Base-by-base conservation (phyloP, 2,113 vertebrate genomes). In the Neolamprologus variostigma region DNA sequence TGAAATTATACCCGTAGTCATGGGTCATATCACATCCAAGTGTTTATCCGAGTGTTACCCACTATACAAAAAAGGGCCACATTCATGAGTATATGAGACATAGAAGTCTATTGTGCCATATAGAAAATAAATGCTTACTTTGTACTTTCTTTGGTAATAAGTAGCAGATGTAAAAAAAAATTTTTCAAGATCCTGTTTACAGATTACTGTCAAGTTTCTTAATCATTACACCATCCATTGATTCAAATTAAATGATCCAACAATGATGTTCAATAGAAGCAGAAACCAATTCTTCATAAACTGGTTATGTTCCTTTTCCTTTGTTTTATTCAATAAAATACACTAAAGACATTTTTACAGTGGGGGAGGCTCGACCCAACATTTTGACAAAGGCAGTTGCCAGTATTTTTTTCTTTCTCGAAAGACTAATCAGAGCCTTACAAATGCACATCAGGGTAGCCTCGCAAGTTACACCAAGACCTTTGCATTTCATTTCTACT, bases 91-190 rank as follows among this genome's bases (percentile, higher is more conserved):
- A 76, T 47, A 31, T 50, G 23, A 76, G 23, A 47, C 23, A 47
- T 28, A 16, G 21, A 73, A 16, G 37, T 28, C 6, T 28, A 2
- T 26, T 76, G 6, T 76, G 0, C 23, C 40, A 76, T 28, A 47
- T 76, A 76, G 40, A 47, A 76, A 28, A 47, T 45, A 47, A 45
- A 47, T 4, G 9, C 40, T 16, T 26, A 73, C 66, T 73, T 21
- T 26, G 13, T 26, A 23, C 40, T 45, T 79, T 86, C 45, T 87
- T 87, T 54, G 28, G 35, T 31, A 19, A 86, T 61, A 76, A 59
- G 26, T n/a, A 81, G 35, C 80, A 86, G 37, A 86, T 80, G 82
- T 23, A 57, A 73, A 35, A 33, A 33, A 33, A 33, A 1, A 1
- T 55, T 55, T 35, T 54, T 76, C 17, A 83, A 19, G 37, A 57